Conservation (phyloP, 92 coral and sea anemone species). For the Palythoa grandis region DNA sequence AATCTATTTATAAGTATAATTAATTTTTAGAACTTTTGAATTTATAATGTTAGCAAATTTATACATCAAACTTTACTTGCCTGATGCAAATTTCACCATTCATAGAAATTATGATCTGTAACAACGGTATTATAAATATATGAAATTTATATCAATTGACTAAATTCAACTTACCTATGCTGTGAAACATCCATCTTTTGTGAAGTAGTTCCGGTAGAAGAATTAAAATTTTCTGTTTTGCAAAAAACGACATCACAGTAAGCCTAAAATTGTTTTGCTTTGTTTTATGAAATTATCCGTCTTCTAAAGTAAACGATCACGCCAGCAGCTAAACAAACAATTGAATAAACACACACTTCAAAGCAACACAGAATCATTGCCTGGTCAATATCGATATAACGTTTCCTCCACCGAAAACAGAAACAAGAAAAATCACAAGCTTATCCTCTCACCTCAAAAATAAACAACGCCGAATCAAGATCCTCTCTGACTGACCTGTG, state of each 20-base stretch:
- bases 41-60: neutral
- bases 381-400: neutral
- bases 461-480: constrained; percentile 83
- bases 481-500: constrained; percentile 94
- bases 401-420: constrained; percentile 1
- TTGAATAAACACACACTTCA: constrained; percentile 21
- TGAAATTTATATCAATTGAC: neutral
- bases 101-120: neutral
- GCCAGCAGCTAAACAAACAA: constrained; percentile 30
- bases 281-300: neutral
- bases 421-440: neutral
- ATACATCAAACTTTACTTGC: neutral
- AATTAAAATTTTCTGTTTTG: constrained; percentile 79
- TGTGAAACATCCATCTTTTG: constrained; percentile 95
- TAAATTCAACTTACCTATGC: constrained; percentile 75
- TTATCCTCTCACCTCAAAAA: constrained; percentile 78
- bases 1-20: too few species aligned
- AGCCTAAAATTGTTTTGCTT: constrained; percentile 1
- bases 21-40: too few species aligned
- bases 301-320: neutral
- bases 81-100: neutral
- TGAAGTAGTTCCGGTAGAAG: constrained; percentile 92
- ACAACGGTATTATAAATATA: neutral
- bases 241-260: neutral
- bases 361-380: constrained; percentile 3